phyloP scores from a whole-genome alignment of 53 echinoderm and acorn worm genomes.

The Hippasteria phrygiana region DNA sequence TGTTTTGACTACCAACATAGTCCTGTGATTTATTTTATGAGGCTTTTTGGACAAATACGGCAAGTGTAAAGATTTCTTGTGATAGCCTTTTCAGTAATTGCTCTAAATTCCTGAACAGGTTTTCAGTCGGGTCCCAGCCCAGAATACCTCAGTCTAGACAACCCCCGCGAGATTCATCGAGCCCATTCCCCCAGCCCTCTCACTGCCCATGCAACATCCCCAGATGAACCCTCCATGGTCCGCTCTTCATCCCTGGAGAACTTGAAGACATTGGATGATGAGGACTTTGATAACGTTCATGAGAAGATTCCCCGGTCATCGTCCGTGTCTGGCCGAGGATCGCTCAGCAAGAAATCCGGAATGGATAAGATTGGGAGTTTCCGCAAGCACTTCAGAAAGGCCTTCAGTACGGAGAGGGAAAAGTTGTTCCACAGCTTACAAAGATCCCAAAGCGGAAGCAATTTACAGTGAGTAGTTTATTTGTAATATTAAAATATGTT shows the following conservation, averaged over 20 bases:
- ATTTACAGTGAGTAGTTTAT: conserved; percentile 23
- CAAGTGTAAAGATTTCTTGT: no score
- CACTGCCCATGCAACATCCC: background rate
- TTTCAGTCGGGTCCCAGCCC: background rate
- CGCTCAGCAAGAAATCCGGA: conserved; percentile 39
- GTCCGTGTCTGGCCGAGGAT: conserved; percentile 51
- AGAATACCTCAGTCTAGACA: background rate
- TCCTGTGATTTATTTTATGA: no score
- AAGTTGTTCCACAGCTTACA: conserved; percentile 44
- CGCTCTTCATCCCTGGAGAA: conserved; percentile 59
- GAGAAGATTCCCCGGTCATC: conserved; percentile 35
- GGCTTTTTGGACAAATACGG: no score
- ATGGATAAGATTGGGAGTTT: conserved; percentile 57
- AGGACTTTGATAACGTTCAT: conserved; percentile 43
- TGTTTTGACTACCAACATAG: no score
- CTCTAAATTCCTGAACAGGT: background rate
- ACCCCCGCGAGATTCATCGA: background rate
- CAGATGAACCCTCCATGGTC: conserved; percentile 25
- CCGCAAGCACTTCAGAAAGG: conserved; percentile 53
- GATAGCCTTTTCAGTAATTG: no score
- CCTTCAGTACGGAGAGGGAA: conserved; percentile 49
- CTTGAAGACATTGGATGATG: conserved; percentile 3
- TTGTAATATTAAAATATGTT: no score
- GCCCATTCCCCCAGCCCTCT: conserved; percentile 21
- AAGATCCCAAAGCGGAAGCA: conserved; percentile 28